Evolutionary conservation across 2,797 vertebrate species (phyloP), one percentile per base, ranked within the genome.

Genomic region (Anguilla anguilla): DNA sequence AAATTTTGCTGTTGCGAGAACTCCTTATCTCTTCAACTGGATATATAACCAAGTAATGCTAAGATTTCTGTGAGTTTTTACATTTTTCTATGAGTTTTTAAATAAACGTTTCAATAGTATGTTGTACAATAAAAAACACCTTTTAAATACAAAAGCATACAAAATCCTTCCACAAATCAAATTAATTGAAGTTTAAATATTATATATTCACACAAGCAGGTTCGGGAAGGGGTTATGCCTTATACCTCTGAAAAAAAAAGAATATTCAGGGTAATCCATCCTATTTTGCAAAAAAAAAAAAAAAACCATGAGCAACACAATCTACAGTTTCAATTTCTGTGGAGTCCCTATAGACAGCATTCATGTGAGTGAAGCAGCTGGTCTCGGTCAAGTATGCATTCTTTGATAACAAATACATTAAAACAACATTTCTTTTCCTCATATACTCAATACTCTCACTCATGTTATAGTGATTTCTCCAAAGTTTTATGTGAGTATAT

Each of bases 361-460:
- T 69, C 35, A 72, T 3, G 11, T 67, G 39, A 49, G 82, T 19
- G 28, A 51, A 61, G 51, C 74, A 89, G 79, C 46, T 86, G 86
- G 22, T 64, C 10, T 11, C 46, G 35, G 39, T 67, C 77, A 82
- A 2, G 53, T 64, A 61, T 55, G 61, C 61, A 67, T 55, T 59
- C 39, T 59, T 83, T 86, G 74, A 83, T 88, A 81, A 64, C 35
- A 82, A 61, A 89, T 85, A 85, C 43, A 87, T 88, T 53, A 39
- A 51, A 83, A 31, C 82, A 79, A 59, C 79, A 46, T 15, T 43
- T 83, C 39, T 28, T 31, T 72, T 11, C 81, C 83, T 84, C 85
- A 72, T 51, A 59, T 22, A 17, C 53, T 28, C 51, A 81, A 49
- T 17, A 55, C 72, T 39, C 43, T 39, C 51, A 83, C 51, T 61